Base-by-base conservation (phyloP, 2,888 invertebrate species). In the Globia sparganii region DNA sequence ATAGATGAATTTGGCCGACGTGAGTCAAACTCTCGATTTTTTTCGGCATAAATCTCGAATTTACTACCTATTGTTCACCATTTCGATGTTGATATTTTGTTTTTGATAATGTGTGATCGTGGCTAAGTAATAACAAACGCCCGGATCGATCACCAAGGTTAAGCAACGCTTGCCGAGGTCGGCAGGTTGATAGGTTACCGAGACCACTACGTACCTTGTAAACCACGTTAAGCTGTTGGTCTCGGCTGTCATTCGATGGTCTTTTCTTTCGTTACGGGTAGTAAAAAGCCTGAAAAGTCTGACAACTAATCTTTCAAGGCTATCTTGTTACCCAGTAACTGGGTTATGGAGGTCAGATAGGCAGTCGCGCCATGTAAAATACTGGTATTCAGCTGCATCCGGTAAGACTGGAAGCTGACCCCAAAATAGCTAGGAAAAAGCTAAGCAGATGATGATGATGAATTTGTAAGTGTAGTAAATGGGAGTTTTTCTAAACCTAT, bases 1-100 rank as follows among this genome's bases (percentile, higher is more conserved):
- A 59, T 68, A n/a, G 6, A 77, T 77, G 67, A 21, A n/a, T 40
- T 67, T 40, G 37, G 37, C 21, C 8, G 37, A 37, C 59, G 69
- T 11, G 15, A 31, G 5, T 21, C n/a, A 56, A 74, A 1, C 8
- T 28, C 28, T 0, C 2, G 21, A 28, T 28, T 49, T 64, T 31
- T n/a, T 37, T n/a, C 9, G 5, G 34, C n/a, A n/a, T n/a, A n/a
- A n/a, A n/a, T n/a, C n/a, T n/a, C n/a, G n/a, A n/a, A n/a, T n/a
- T n/a, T n/a, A n/a, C n/a, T n/a, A n/a, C n/a, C n/a, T n/a, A n/a
- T n/a, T n/a, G n/a, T n/a, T 53, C 25, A n/a, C 11, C 11, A 13
- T 8, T 67, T 49, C 2, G 34, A n/a, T 31, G 34, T n/a, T 49
- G 31, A n/a, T 18, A 4, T 28, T 25, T 11, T n/a, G 21, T n/a